Percentiles rank a stretch among this genome's conserved stretches.
These are phyloP conservation scores for Synergus umbraculus DNA, from an alignment of 2,888 invertebrate genomes.

Conservation along the genomic window DNA sequence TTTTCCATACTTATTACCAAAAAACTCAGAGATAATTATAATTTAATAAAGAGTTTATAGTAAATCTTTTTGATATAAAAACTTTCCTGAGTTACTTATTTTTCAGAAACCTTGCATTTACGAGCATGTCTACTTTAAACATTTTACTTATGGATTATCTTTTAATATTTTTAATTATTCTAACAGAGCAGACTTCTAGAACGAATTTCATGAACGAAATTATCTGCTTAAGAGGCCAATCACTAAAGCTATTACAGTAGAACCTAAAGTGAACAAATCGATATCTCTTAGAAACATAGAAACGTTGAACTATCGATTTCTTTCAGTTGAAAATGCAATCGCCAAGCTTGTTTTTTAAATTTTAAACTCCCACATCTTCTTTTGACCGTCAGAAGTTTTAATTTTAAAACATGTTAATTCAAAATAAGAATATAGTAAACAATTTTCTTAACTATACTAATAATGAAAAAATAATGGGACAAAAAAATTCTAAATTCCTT, in stretches of 20 bases:
- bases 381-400: too few species aligned
- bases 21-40: not conserved
- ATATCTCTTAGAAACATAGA: not conserved
- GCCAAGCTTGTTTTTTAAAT: too few species aligned
- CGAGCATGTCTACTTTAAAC: not conserved
- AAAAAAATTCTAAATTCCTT: too few species aligned
- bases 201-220: not conserved
- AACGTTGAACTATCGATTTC: slow-evolving; percentile 5
- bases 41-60: not conserved
- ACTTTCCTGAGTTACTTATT: too few species aligned
- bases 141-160: not conserved
- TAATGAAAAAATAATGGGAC: too few species aligned
- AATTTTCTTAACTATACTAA: too few species aligned
- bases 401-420: too few species aligned
- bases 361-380: too few species aligned
- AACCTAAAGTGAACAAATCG: slow-evolving; percentile 7
- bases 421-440: too few species aligned
- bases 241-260: not conserved
- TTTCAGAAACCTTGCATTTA: too few species aligned
- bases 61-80: not conserved
- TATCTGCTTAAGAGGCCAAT: not conserved
- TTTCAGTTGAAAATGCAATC: not conserved
- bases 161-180: too few species aligned
- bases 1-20: not conserved
- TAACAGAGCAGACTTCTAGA: not conserved